A percentile compares a stretch with the other conserved stretches of the same genome.
These are phyloP conservation scores for Dicrostonyx torquatus DNA, from an alignment of 2,797 vertebrate species.

Conservation along the genomic window DNA sequence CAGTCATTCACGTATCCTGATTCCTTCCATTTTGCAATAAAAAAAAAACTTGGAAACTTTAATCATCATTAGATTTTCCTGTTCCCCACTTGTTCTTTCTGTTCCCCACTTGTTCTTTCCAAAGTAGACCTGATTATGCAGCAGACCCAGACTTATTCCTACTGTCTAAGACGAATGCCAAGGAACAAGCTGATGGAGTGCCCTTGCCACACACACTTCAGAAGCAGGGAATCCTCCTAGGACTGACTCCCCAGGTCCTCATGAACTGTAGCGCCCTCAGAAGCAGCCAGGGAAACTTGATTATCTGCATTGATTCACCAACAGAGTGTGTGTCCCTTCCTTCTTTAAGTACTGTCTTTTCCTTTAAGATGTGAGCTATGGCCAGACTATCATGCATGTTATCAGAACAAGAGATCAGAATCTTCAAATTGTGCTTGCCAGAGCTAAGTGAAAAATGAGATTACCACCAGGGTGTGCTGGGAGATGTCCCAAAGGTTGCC, in stretches of 20 bases:
- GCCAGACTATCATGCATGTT: conserved; percentile 51
- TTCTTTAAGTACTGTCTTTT: conserved; percentile 41
- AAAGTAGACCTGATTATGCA: neutral
- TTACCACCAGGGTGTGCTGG: conserved; percentile 48
- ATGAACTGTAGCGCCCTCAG: conserved; percentile 61
- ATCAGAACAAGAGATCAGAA: conserved; percentile 51
- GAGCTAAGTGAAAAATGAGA: conserved; percentile 50
- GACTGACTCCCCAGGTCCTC: neutral
- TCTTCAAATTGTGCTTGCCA: conserved; percentile 50
- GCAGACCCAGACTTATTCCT: neutral
- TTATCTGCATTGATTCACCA: conserved; percentile 46
- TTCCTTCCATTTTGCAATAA: conserved; percentile 1
- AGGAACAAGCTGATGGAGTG: neutral
- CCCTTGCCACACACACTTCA: neutral
- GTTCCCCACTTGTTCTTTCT: conserved; percentile 27
- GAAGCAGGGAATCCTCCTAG: neutral
- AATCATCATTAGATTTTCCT: conserved; percentile 6
- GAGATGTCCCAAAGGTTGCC: conserved; percentile 42
- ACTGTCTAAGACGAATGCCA: neutral
- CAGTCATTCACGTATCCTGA: neutral
- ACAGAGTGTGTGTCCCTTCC: conserved; percentile 37
- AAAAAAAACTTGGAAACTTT: neutral
- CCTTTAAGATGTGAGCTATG: conserved; percentile 42
- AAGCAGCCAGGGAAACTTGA: conserved; percentile 36
- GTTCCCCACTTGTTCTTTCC: conserved; percentile 5